These are phyloP conservation scores for Myxocyprinus asiaticus DNA, from an alignment of 2,113 vertebrate species.

Conservation along the genomic window DNA sequence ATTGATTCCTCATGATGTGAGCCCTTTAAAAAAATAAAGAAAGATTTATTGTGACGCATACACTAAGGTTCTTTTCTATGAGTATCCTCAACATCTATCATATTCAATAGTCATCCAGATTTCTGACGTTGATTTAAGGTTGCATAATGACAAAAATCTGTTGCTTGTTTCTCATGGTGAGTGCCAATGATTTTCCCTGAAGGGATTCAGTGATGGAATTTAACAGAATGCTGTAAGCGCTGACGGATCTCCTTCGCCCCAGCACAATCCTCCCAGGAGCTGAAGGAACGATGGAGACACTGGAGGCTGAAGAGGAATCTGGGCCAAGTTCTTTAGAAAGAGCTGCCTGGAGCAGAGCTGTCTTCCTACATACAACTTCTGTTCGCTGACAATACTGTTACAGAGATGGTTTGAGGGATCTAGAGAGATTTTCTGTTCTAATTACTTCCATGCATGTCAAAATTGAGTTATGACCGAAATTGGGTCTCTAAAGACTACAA, in stretches of 20 bases:
- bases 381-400: background rate
- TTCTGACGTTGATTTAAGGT: conserved; percentile 10
- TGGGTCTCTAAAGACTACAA: too few species aligned
- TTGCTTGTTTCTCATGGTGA: conserved; percentile 39
- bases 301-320: background rate
- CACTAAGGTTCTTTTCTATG: background rate
- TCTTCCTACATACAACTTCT: background rate
- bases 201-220: conserved; percentile 39
- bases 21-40: too few species aligned
- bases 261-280: conserved; percentile 11
- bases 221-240: background rate
- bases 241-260: background rate
- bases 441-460: background rate
- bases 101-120: background rate
- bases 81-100: background rate
- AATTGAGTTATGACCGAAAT: background rate
- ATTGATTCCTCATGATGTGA: too few species aligned
- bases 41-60: background rate
- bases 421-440: background rate
- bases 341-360: background rate
- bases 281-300: conserved; percentile 1
- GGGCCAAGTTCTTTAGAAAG: conserved; percentile 15
- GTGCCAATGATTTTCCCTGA: conserved; percentile 23
- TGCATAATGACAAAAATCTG: conserved; percentile 14
- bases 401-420: background rate